Evolutionary conservation across 2,797 vertebrate genomes (phyloP).

Genomic region (Sebastes aleutianus): DNA sequence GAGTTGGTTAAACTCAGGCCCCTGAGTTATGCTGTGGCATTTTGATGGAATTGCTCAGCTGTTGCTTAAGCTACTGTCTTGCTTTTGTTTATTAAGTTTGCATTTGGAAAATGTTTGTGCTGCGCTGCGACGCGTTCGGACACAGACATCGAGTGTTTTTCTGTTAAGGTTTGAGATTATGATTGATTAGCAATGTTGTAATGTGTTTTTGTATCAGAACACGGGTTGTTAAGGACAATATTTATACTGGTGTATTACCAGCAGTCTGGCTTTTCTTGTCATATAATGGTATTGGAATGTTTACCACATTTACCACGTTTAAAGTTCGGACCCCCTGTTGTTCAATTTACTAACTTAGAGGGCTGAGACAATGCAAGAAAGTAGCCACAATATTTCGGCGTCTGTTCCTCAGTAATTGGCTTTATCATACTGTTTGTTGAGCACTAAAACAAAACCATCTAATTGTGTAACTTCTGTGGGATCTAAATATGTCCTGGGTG

Average conservation of each 20-base stretch:
- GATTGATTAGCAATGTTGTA: background rate
- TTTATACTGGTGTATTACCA: background rate
- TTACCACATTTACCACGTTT: too few species aligned
- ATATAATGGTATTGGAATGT: background rate
- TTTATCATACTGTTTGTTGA: background rate
- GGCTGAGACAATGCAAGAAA: too few species aligned
- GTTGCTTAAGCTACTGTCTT: background rate
- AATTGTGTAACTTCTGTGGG: background rate
- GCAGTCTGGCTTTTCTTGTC: background rate
- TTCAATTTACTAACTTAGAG: too few species aligned
- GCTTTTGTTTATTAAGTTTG: too few species aligned
- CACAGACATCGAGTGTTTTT: background rate
- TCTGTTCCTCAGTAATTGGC: background rate
- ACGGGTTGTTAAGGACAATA: background rate
- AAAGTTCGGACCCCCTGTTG: too few species aligned
- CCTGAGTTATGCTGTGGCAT: background rate
- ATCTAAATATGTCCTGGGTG: background rate
- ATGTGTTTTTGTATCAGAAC: background rate
- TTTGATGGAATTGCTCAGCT: background rate
- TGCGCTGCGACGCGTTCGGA: background rate
- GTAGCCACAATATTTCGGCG: background rate
- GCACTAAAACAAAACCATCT: background rate
- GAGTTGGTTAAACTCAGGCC: background rate
- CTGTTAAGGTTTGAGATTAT: background rate
- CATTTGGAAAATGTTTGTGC: background rate